A percentile compares a stretch with the other conserved stretches of the same genome.
These are phyloP conservation scores for zebrafish (Danio rerio) DNA, from an alignment of 2,113 vertebrate species.

Conservation along the genomic window DNA sequence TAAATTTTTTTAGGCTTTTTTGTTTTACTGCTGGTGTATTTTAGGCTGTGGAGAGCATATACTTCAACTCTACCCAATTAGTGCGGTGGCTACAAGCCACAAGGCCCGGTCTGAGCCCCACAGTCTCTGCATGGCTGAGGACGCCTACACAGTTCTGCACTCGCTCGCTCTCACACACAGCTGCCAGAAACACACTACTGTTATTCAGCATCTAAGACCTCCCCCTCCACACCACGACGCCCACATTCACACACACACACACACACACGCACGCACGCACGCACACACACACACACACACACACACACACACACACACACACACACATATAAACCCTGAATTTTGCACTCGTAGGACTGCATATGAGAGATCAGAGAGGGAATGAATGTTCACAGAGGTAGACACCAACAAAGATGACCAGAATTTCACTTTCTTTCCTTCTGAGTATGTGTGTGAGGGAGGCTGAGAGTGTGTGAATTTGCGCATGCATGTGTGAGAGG, in stretches of 20 bases:
- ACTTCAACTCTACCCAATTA: conserved; percentile 57
- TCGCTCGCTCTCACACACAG: conserved; percentile 57
- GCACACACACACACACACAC: conserved; percentile 50
- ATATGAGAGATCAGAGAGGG: conserved; percentile 9
- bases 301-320: conserved; percentile 43
- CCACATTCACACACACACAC: conserved; percentile 50
- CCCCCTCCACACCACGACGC: conserved; percentile 58
- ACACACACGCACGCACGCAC: too few relatives aligned
- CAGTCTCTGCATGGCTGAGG: conserved; percentile 55
- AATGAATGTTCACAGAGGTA: background rate
- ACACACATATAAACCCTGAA: conserved; percentile 45
- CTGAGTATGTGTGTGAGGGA: conserved; percentile 17
- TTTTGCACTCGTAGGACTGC: conserved; percentile 49
- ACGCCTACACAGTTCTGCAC: conserved; percentile 62
- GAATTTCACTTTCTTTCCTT: conserved; percentile 18
- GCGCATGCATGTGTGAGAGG: conserved; percentile 1
- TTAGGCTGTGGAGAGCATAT: conserved; percentile 45
- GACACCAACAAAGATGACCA: conserved; percentile 9
- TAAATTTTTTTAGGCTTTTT: background rate
- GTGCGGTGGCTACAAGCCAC: conserved; percentile 42
- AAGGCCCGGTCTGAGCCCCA: conserved; percentile 50
- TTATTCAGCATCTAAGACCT: conserved; percentile 57
- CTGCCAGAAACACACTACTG: conserved; percentile 63
- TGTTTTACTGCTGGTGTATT: conserved; percentile 37
- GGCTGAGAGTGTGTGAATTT: conserved; percentile 31